These are phyloP conservation scores for Epizoanthus scotinus DNA, from an alignment of 92 coral and sea anemone genomes.

Conservation along the genomic window DNA sequence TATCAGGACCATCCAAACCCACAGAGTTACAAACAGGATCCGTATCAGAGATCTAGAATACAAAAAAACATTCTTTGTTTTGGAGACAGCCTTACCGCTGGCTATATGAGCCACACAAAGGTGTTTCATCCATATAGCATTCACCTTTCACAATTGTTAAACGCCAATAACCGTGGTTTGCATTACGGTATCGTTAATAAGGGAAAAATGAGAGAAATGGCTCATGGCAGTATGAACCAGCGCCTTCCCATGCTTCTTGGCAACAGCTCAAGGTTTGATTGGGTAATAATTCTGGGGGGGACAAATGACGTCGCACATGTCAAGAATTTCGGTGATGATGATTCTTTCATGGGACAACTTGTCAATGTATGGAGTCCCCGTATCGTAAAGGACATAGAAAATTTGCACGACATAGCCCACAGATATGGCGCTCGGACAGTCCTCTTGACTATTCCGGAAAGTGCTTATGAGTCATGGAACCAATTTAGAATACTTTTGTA, in stretches of 20 bases:
- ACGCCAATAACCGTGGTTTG: conserved; percentile 56
- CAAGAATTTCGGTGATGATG: conserved; percentile 97
- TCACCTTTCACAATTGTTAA: conserved; percentile 71
- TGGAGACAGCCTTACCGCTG: conserved; percentile 96
- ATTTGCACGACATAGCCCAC: conserved; percentile 82
- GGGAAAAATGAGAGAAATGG: conserved; percentile 94
- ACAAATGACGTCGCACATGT: conserved; percentile 99
- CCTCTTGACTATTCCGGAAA: conserved; percentile 91
- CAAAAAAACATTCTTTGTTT: conserved; percentile 77
- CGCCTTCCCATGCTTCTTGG: conserved; percentile 89
- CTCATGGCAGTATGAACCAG: conserved; percentile 93
- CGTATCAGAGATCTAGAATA: conserved; percentile 13
- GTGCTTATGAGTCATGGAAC: conserved; percentile 97
- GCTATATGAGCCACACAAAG: conserved; percentile 79
- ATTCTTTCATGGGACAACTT: conserved; percentile 90
- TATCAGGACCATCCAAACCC: conserved; percentile 1
- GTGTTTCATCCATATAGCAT: conserved; percentile 87
- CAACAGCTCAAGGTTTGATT: conserved; percentile 89
- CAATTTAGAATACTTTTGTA: conserved; percentile 81
- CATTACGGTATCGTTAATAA: conserved; percentile 71
- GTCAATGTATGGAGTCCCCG: conserved; percentile 93
- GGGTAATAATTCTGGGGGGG: conserved; percentile 96
- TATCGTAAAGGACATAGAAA: conserved; percentile 83
- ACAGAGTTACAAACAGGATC: conserved; percentile 27
- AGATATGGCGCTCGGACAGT: conserved; percentile 88